A percentile compares a stretch with the other conserved stretches of the same genome.
Conservation (phyloP, 2,888 invertebrate genomes). For the Dilophus febrilis region DNA sequence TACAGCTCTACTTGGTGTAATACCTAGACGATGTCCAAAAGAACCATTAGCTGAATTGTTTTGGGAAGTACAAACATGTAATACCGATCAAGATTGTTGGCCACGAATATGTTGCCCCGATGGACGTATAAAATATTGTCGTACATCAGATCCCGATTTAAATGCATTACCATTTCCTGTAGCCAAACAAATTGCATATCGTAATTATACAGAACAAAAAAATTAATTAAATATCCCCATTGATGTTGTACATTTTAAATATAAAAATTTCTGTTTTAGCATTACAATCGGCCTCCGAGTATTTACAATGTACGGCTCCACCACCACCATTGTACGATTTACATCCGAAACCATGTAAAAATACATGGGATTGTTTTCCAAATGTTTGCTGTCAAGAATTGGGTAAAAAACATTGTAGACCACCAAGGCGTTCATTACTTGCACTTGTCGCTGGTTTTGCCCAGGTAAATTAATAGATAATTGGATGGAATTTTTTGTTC, state of each 20-base stretch:
- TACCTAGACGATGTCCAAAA: constrained; percentile 50
- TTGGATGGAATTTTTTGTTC: too few relatives aligned
- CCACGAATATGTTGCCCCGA: constrained; percentile 63
- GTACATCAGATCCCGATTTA: constrained; percentile 48
- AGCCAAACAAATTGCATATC: constrained; percentile 42
- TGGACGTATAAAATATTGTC: constrained; percentile 47
- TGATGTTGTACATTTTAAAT: constrained; percentile 1
- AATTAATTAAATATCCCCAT: too few relatives aligned
- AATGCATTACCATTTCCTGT: constrained; percentile 41
- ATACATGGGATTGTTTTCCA: constrained; percentile 59
- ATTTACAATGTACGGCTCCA: constrained; percentile 53
- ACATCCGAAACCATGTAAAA: constrained; percentile 52
- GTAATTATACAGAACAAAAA: too few relatives aligned
- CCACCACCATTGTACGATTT: constrained; percentile 50
- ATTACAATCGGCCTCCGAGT: constrained; percentile 37
- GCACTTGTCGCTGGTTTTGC: constrained; percentile 44
- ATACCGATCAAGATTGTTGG: constrained; percentile 51
- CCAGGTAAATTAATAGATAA: constrained; percentile 36
- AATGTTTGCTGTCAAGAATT: constrained; percentile 65
- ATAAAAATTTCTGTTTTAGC: constrained; percentile 15
- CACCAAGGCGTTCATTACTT: constrained; percentile 52
- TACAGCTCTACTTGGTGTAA: constrained; percentile 48
- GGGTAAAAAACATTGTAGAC: constrained; percentile 51
- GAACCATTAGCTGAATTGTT: constrained; percentile 51
- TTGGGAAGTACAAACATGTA: constrained; percentile 51